Conservation (phyloP, 2,113 vertebrate genomes). For the Mesitornis unicolor region DNA sequence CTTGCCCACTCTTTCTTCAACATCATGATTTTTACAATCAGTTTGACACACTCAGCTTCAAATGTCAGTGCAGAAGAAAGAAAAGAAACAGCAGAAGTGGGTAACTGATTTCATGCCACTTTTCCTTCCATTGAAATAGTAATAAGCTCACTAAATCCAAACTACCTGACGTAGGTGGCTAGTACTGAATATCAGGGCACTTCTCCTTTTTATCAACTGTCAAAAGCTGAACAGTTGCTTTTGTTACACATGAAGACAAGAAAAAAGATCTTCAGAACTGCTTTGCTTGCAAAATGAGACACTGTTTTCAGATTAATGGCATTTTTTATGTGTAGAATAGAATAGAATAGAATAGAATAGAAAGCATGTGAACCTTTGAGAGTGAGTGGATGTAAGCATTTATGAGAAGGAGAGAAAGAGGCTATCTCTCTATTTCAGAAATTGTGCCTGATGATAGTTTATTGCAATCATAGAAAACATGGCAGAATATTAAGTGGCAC, state of each 20-base stretch:
- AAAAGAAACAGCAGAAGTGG: not conserved
- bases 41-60: not conserved
- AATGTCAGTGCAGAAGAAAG: not conserved
- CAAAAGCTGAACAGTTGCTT: not conserved
- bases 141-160: not conserved
- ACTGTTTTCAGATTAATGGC: not conserved
- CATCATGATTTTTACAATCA: not conserved
- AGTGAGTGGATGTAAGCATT: not conserved
- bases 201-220: not conserved
- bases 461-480: not conserved
- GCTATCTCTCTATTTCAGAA: not conserved
- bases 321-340: too few species aligned
- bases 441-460: not conserved
- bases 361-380: not conserved
- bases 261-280: not conserved
- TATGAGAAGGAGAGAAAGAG: not conserved
- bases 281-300: not conserved
- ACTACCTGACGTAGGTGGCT: not conserved
- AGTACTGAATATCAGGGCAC: not conserved
- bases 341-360: too few species aligned
- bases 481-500: not conserved
- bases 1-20: not conserved
- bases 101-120: not conserved
- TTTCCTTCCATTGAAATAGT: not conserved
- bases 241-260: not conserved